phyloP scores from a whole-genome alignment of 2,888 invertebrate genomes.

The Lapara coniferarum region DNA sequence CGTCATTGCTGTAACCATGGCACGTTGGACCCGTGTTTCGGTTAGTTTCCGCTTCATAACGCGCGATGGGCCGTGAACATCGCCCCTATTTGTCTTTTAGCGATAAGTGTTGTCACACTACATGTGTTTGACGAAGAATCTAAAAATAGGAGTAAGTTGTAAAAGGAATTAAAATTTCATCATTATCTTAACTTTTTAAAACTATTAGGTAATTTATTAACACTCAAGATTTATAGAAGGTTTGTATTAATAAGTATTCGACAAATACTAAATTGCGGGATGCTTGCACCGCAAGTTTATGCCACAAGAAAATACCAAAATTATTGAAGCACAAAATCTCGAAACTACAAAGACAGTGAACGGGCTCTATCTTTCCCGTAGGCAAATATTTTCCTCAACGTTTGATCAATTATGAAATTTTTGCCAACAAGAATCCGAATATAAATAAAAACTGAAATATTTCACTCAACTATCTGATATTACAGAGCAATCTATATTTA shows the following conservation, averaged over 20 bases:
- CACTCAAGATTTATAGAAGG: too few relatives aligned
- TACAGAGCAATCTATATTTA: conserved; percentile 40
- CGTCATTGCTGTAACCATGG: conserved; percentile 31
- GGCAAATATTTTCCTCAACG: conserved; percentile 7
- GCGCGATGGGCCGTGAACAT: conserved; percentile 64
- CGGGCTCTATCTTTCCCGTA: not conserved
- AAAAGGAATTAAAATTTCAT: not conserved
- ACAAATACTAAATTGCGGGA: too few relatives aligned
- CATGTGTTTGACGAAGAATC: not conserved
- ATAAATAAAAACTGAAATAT: conserved; percentile 38
- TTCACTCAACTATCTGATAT: conserved; percentile 43
- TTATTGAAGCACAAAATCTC: not conserved
- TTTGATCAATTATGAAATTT: conserved; percentile 26
- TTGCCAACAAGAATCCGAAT: conserved; percentile 34
- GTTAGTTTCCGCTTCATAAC: conserved; percentile 64
- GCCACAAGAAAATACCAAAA: not conserved
- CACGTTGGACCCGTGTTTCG: conserved; percentile 47
- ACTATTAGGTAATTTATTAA: too few relatives aligned
- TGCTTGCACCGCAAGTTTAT: not conserved
- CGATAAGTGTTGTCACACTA: conserved; percentile 43
- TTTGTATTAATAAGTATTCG: too few relatives aligned
- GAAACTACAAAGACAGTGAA: not conserved
- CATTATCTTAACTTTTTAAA: not conserved
- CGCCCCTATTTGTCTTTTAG: conserved; percentile 67
- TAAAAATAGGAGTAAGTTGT: not conserved